Evolutionary conservation across 2,113 vertebrate genomes (phyloP).

Genomic region (Microtus pennsylvanicus): DNA sequence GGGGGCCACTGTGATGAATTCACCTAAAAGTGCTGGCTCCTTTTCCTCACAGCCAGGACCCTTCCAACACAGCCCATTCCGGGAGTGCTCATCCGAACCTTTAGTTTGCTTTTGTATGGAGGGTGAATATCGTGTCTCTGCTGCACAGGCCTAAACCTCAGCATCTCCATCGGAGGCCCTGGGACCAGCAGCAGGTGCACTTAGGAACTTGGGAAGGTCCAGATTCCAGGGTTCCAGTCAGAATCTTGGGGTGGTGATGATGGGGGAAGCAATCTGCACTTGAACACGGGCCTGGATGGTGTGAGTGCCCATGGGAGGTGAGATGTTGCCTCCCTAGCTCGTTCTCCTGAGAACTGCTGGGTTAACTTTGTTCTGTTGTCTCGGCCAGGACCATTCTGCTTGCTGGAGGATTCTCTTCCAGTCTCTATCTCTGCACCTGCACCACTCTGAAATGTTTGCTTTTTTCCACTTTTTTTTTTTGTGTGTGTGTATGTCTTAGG

Average conservation of each 20-base stretch:
- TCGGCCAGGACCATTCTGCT: neutral
- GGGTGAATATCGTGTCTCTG: fast-evolving
- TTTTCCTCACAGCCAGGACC: neutral
- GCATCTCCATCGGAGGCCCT: neutral
- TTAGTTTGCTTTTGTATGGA: neutral
- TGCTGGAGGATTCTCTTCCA: no score
- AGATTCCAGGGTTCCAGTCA: neutral
- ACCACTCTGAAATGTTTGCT: neutral
- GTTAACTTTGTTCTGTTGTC: neutral
- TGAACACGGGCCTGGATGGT: neutral
- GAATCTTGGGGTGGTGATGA: neutral
- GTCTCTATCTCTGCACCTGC: neutral
- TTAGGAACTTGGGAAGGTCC: neutral
- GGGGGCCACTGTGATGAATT: neutral
- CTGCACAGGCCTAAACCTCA: neutral
- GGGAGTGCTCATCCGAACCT: no score
- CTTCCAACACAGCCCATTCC: fast-evolving
- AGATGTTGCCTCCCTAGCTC: neutral
- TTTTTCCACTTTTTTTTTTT: neutral
- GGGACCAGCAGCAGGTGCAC: neutral
- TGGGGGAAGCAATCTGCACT: neutral
- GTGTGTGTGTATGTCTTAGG: neutral
- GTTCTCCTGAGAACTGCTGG: neutral
- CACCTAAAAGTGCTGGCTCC: neutral
- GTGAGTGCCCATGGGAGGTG: neutral